Base-by-base conservation (phyloP, 2,888 invertebrate genomes). In the Arrhopalites spinosus region DNA sequence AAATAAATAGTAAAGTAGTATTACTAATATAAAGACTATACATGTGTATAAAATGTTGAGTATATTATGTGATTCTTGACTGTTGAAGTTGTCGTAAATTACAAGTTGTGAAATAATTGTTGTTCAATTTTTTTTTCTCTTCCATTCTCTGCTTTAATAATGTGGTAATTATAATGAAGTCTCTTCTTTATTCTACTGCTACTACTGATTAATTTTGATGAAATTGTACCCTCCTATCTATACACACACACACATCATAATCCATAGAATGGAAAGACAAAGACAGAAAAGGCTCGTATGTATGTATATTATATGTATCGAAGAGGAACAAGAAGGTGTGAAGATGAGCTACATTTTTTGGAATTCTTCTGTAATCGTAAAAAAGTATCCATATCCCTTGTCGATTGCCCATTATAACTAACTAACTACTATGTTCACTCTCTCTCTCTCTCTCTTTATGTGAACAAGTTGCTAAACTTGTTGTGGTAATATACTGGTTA, bases 381-480 rank as follows among this genome's bases (percentile, higher is more conserved):
- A 56, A 20, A 56, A 56, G n/a, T 56, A n/a, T 56, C 23, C 56
- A n/a, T 56, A n/a, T 56, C 56, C 23, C 23, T 23, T 20, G 56
- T 56, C 56, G 56, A n/a, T 56, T 23, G 5, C 23, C 23, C 15
- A n/a, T 23, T 56, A 23, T 8, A n/a, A 56, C 23, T 56, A 20
- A n/a, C 56, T 56, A 36, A 36, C 36, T 36, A n/a, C n/a, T 36
- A 11, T 36, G 36, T 36, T 36, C 36, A 7, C n/a, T 36, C 11
- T 56, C 7, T 56, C 56, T 56, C 15, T 3, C 11, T 7, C 5
- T 3, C 3, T 63, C n/a, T 63, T 29, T 63, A 29, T 63, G 63
- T 27, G 63, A 29, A 66, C 23, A 68, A 68, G 67, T 68, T 68
- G 67, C 67, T 68, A 68, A 68, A 68, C 67, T 68, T 45, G 67